Conservation (phyloP, 2,113 vertebrate genomes). For the Hystrix cristata region DNA sequence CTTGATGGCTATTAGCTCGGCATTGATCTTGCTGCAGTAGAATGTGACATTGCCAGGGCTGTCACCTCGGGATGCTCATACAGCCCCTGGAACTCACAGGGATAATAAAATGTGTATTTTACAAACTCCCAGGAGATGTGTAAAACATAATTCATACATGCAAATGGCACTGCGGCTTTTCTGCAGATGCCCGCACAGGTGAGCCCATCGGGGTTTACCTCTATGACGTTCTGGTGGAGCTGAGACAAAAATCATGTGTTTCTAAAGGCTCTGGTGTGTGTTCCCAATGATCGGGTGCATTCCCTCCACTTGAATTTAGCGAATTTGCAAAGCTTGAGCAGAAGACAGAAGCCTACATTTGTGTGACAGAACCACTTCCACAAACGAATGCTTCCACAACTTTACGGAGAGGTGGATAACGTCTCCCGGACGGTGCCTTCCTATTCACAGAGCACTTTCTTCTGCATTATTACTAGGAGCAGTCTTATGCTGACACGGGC, state of each 20-base stretch:
- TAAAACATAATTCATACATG: too few species aligned
- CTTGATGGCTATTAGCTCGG: neutral
- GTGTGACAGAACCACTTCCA: neutral
- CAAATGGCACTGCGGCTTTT: neutral
- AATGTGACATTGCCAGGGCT: neutral
- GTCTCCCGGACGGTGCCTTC: neutral
- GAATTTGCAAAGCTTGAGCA: neutral
- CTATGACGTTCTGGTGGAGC: neutral
- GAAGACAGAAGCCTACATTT: neutral
- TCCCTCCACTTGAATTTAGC: neutral
- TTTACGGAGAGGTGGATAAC: fast-evolving
- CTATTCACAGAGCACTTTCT: neutral
- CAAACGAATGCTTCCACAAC: too few species aligned
- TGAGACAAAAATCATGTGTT: too few species aligned
- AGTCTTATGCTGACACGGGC: fast-evolving
- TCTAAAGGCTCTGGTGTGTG: neutral
- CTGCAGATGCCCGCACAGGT: fast-evolving
- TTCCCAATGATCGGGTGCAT: fast-evolving
- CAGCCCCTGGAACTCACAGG: neutral
- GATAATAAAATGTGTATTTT: neutral
- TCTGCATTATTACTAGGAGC: neutral
- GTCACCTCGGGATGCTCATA: neutral
- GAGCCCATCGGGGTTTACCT: neutral
- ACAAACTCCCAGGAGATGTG: too few species aligned
- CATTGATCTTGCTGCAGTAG: neutral